Base-by-base conservation (phyloP, 2,888 invertebrate genomes). In the Ryuthela nishihirai region DNA sequence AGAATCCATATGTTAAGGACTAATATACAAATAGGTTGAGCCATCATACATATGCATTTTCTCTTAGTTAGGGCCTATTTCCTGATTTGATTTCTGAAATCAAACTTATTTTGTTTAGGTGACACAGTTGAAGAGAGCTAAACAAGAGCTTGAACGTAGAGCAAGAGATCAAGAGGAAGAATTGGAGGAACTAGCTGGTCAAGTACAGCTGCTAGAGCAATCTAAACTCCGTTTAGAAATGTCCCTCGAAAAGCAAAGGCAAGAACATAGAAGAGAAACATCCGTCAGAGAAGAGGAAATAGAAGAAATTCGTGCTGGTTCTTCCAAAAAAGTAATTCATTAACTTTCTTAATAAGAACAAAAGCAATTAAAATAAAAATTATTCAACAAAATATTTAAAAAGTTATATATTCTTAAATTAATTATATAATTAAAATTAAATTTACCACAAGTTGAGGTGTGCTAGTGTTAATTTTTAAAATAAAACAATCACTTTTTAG, bases 141-240 rank as follows among this genome's bases (percentile, higher is more conserved):
- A 90, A 72, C 84, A 89, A 65, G 94, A 95, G 67, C 81, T 92
- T 61, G 94, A 95, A 74, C 79, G 88, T 36, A 84, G 89, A 64
- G 78, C 85, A 25, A 83, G 90, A 60, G 78, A 78, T 49, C 77
- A 77, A 76, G 95, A 95, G 72, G 95, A 97, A 73, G 97, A 97
- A 74, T 78, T 97, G 45, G 97, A 97, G 71, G 97, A 98, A 72
- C 81, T 94, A 72, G 93, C 94, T 3, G 94, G 92, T 4, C 88
- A 89, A 76, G 86, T 90, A 70, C 82, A 88, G 76, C 79, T 94
- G 68, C 77, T 97, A 70, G 93, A 95, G 73, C 93, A 93, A 74
- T 88, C 91, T 2, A 95, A 94, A 74, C 79, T 95, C 23, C 82
- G 94, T 1, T 78, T 97, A 65, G 94, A 97, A 76, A 95, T 97